phyloP scores from a whole-genome alignment of 2,888 invertebrate species.

The Synanthedon formicaeformis region DNA sequence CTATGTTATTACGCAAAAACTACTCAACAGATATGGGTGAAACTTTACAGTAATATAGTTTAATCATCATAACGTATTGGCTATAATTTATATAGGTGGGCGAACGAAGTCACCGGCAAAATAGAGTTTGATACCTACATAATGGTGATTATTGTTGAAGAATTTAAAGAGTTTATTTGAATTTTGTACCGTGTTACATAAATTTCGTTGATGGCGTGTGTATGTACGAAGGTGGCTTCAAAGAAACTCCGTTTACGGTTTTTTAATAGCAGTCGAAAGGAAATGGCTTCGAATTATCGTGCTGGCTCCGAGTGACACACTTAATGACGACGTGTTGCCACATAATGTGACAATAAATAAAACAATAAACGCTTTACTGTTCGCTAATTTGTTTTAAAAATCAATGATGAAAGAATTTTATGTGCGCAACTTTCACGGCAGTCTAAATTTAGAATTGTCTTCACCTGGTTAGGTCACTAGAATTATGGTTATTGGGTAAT shows the following conservation, averaged over 20 bases:
- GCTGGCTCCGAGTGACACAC: neutral
- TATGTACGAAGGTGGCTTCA: neutral
- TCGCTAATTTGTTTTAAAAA: neutral
- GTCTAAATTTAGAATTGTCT: no score
- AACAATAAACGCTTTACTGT: neutral
- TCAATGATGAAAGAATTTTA: neutral
- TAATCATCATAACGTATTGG: no score
- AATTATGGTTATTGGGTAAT: no score
- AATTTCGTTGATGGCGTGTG: neutral
- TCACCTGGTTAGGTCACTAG: no score
- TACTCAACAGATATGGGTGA: no score
- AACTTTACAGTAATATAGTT: no score
- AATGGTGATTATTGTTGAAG: no score
- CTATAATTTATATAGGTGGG: no score
- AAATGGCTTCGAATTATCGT: constrained; percentile 1
- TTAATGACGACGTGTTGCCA: neutral
- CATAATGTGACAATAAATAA: neutral
- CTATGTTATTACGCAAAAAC: no score
- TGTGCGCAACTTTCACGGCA: neutral
- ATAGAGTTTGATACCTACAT: no score
- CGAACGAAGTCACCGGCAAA: no score
- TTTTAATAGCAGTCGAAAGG: constrained; percentile 3
- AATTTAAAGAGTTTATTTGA: no score
- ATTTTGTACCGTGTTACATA: neutral
- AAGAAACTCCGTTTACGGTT: constrained; percentile 2